A percentile compares a stretch with the other conserved stretches of the same genome.
Conservation (phyloP, 2,113 vertebrate genomes). For the Orycteropus afer region DNA sequence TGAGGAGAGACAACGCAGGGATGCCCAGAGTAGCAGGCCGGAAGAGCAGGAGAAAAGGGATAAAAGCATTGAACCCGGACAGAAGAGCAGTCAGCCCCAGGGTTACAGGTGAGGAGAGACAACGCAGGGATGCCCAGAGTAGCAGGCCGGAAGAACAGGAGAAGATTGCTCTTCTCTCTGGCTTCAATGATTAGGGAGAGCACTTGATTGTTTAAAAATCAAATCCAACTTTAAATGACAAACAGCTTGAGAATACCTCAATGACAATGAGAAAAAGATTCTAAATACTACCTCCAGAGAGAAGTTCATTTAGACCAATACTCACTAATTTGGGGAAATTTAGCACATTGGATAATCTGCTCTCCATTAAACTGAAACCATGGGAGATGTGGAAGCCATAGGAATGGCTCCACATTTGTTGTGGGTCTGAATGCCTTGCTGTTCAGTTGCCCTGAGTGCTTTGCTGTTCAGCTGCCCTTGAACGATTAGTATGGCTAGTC, state of each 20-base stretch:
- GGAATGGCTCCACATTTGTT: background rate
- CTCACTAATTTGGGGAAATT: background rate
- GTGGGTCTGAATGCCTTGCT: background rate
- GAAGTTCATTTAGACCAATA: background rate
- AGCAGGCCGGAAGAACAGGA: too few relatives aligned
- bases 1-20: too few relatives aligned
- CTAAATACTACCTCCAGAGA: background rate
- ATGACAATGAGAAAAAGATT: background rate
- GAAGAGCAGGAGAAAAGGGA: too few relatives aligned
- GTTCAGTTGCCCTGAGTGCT: background rate
- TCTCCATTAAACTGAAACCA: background rate
- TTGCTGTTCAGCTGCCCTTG: background rate
- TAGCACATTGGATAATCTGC: background rate
- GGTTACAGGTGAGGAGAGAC: too few relatives aligned
- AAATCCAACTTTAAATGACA: background rate
- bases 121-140: too few relatives aligned
- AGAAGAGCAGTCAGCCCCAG: too few relatives aligned
- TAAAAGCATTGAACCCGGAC: too few relatives aligned
- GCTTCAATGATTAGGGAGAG: too few relatives aligned
- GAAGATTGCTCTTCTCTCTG: background rate
- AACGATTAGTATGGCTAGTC: background rate
- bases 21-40: too few relatives aligned
- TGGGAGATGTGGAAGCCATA: background rate
- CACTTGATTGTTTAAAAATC: slow-evolving; percentile 17
- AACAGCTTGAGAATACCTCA: background rate